phyloP scores from a whole-genome alignment of 92 coral and sea anemone genomes.

The Epizoanthus stellaris region DNA sequence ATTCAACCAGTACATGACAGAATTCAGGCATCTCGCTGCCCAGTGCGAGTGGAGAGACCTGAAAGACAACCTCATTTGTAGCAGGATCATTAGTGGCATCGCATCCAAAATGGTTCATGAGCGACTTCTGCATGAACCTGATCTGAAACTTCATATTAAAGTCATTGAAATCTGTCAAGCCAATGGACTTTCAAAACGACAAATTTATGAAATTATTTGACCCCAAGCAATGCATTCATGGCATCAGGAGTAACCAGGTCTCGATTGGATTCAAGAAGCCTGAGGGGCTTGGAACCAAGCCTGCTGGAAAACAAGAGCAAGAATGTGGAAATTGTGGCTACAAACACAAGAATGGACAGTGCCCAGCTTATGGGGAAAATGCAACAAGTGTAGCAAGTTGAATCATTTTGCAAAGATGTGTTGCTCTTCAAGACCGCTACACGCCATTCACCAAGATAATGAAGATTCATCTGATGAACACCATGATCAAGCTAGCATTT shows the following conservation, averaged over 20 bases:
- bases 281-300: not conserved
- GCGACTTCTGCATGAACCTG: constrained; percentile 38
- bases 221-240: not conserved
- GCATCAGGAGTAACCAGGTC: constrained; percentile 7
- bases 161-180: constrained; percentile 42
- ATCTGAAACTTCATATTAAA: constrained; percentile 33
- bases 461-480: no score
- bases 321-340: constrained; percentile 48
- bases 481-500: no score
- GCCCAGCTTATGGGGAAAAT: constrained; percentile 27
- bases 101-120: constrained; percentile 27
- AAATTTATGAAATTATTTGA: constrained; percentile 47
- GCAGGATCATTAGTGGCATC: constrained; percentile 55
- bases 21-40: constrained; percentile 27
- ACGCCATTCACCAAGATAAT: no score
- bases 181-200: constrained; percentile 35
- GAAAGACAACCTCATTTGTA: constrained; percentile 46
- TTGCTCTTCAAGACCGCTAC: no score
- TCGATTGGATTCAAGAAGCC: not conserved
- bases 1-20: constrained; percentile 41
- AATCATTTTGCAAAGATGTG: no score
- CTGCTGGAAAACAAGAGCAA: constrained; percentile 15
- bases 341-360: constrained; percentile 38
- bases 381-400: constrained; percentile 29
- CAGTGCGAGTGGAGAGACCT: constrained; percentile 17